phyloP scores from a whole-genome alignment of 2,888 invertebrate species.

The Gymnosoma rotundatum region DNA sequence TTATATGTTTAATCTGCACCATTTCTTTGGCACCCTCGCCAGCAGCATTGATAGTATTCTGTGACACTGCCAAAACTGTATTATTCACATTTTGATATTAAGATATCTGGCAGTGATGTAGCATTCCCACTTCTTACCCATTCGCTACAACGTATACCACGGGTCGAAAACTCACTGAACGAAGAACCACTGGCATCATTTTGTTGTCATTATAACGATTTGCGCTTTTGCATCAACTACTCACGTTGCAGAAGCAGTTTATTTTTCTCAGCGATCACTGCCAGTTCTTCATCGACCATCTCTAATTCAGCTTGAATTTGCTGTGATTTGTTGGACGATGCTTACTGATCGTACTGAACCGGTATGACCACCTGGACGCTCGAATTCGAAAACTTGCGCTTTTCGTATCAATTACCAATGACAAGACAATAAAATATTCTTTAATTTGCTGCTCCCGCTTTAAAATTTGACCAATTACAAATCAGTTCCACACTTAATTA shows the following conservation, averaged over 20 bases:
- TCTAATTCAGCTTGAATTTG: constrained; percentile 16
- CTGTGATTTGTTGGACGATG: not conserved
- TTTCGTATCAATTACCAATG: not conserved
- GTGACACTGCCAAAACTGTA: not conserved
- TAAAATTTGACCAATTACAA: no score
- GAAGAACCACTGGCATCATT: constrained; percentile 2
- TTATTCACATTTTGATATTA: no score
- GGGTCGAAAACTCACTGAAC: not conserved
- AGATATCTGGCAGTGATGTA: no score
- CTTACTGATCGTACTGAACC: not conserved
- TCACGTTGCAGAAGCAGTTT: constrained; percentile 6
- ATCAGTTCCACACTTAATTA: no score
- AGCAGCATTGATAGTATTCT: not conserved
- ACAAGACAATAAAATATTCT: no score
- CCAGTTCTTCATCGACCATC: constrained; percentile 14
- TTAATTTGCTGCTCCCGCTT: no score
- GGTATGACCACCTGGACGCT: not conserved
- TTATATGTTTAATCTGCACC: not conserved
- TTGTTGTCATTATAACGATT: constrained; percentile 19
- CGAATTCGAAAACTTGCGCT: constrained; percentile 12
- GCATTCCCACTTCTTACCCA: not conserved
- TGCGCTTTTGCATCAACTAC: constrained; percentile 6
- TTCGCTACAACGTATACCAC: constrained; percentile 8
- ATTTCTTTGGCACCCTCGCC: not conserved
- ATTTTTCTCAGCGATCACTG: constrained; percentile 17